phyloP scores from a whole-genome alignment of 2,113 vertebrate genomes.

The Rhabdornis inornatus region DNA sequence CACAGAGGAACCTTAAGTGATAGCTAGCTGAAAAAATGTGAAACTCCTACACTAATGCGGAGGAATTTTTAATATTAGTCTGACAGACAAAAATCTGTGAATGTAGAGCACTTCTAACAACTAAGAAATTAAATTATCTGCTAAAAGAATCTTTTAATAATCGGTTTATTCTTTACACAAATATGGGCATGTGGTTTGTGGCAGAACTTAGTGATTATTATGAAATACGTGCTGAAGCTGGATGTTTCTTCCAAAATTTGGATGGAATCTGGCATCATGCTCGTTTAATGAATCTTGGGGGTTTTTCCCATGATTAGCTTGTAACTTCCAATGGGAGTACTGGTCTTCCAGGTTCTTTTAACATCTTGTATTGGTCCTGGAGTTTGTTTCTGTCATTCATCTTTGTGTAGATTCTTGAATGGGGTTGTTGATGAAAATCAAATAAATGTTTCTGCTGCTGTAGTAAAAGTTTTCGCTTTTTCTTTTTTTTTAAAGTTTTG shows the following conservation, averaged over 20 bases:
- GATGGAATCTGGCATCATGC: not conserved
- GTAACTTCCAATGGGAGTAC: constrained; percentile 22
- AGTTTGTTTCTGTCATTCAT: constrained; percentile 23
- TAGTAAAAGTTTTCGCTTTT: constrained; percentile 9
- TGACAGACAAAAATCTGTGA: not conserved
- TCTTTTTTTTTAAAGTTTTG: too few relatives aligned
- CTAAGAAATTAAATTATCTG: not conserved
- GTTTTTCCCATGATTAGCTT: not conserved
- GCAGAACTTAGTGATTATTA: not conserved
- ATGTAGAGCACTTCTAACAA: not conserved
- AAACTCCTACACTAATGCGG: not conserved
- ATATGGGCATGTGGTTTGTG: not conserved
- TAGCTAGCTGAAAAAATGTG: not conserved
- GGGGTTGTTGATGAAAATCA: constrained; percentile 35
- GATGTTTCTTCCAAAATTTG: not conserved
- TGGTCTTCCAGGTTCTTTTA: constrained; percentile 13
- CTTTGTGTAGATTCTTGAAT: constrained; percentile 33
- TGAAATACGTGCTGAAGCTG: not conserved
- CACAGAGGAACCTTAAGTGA: not conserved
- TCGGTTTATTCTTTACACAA: not conserved
- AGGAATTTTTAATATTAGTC: not conserved
- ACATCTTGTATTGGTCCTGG: not conserved
- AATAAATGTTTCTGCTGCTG: constrained; percentile 40
- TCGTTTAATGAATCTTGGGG: not conserved
- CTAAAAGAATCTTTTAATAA: not conserved